phyloP scores from a whole-genome alignment of 2,797 vertebrate species.

The Syngnathus rostellatus region DNA sequence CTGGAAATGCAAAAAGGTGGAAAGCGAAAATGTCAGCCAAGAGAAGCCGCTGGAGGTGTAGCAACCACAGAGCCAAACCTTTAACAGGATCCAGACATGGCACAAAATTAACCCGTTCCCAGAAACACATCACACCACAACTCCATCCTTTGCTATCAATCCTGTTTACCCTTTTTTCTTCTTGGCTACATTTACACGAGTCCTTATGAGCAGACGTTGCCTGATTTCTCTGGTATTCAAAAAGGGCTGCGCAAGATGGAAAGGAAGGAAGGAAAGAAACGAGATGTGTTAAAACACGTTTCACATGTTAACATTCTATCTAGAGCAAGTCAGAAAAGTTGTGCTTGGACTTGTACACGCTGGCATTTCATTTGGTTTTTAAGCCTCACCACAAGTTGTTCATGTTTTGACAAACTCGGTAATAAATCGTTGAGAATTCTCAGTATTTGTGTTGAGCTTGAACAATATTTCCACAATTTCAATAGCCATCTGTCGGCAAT shows the following conservation, averaged over 20 bases:
- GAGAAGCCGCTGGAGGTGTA: slow-evolving; percentile 5
- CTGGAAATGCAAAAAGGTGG: neutral
- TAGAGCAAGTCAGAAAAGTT: neutral
- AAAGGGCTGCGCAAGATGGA: slow-evolving; percentile 5
- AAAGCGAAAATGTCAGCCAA: neutral
- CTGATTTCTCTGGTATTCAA: slow-evolving; percentile 13
- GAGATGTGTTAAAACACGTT: slow-evolving; percentile 16
- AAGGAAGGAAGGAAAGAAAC: slow-evolving; percentile 2
- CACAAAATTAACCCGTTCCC: slow-evolving; percentile 13
- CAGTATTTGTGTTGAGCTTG: neutral
- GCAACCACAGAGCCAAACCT: slow-evolving; percentile 12
- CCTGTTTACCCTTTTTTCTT: neutral
- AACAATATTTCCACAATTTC: neutral
- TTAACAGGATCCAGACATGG: slow-evolving; percentile 40
- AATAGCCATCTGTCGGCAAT: neutral
- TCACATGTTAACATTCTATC: slow-evolving; percentile 10
- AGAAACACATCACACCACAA: slow-evolving; percentile 19
- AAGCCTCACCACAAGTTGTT: neutral
- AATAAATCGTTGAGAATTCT: neutral
- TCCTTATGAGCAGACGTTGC: neutral
- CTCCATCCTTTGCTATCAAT: slow-evolving; percentile 10
- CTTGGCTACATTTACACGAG: slow-evolving; percentile 3
- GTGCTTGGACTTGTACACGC: too few species aligned
- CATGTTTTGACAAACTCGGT: neutral
- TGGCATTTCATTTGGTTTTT: neutral